Conservation (phyloP, 2,113 vertebrate species). For the Cnemophilus loriae region DNA sequence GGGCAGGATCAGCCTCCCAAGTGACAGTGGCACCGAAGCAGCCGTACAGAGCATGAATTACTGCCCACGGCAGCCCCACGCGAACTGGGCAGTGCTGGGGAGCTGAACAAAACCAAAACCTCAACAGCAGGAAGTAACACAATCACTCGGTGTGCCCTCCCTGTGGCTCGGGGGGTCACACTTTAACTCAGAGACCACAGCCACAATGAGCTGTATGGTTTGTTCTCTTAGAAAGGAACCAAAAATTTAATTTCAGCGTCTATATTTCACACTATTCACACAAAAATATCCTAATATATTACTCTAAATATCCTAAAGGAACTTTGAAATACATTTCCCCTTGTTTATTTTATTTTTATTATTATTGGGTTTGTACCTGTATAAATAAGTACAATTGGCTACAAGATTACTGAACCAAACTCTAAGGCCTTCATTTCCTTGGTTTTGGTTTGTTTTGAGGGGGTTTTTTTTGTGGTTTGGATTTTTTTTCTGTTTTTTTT, state of each 20-base stretch:
- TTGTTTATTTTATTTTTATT: background rate
- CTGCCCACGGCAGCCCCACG: background rate
- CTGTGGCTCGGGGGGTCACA: background rate
- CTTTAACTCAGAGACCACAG: background rate
- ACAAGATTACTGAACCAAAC: background rate
- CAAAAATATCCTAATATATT: background rate
- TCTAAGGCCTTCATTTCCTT: background rate
- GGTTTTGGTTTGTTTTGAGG: background rate
- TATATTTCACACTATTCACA: background rate
- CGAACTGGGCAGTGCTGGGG: background rate
- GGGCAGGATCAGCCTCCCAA: background rate
- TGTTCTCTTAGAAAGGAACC: background rate
- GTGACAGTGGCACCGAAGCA: background rate
- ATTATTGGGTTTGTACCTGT: background rate
- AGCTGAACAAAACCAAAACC: background rate
- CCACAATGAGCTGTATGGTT: background rate
- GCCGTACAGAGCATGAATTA: background rate
- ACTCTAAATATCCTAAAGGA: background rate
- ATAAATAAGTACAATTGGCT: background rate
- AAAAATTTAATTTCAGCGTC: background rate
- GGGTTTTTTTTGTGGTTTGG: background rate
- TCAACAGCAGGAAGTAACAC: background rate
- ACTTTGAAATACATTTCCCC: background rate
- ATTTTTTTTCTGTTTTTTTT: background rate
- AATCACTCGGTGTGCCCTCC: background rate